Conservation (phyloP, 2,888 invertebrate species). For the Torymus auratus region DNA sequence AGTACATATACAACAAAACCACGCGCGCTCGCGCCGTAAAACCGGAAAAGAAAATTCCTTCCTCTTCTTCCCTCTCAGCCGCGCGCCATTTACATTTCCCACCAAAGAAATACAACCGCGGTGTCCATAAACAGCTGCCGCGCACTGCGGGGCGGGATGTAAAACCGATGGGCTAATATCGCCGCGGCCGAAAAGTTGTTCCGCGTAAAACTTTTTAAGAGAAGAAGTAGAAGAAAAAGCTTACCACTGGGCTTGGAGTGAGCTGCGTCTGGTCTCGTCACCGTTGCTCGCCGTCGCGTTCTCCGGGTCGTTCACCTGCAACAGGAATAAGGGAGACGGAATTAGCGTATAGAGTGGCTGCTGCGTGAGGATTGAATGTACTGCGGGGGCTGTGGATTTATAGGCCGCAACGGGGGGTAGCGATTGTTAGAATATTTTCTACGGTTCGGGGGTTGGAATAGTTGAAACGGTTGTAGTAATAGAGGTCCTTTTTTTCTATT, state of each 20-base stretch:
- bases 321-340: constrained; percentile 9
- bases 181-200: constrained; percentile 13
- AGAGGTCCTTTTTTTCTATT: too few species aligned
- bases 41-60: too few species aligned
- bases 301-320: constrained; percentile 74
- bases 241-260: constrained; percentile 67
- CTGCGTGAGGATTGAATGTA: too few species aligned
- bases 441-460: too few species aligned
- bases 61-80: too few species aligned
- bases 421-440: too few species aligned
- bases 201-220: constrained; percentile 36
- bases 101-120: background rate
- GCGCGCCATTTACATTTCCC: background rate
- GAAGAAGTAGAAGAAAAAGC: constrained; percentile 39
- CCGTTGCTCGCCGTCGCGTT: constrained; percentile 62
- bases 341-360: background rate
- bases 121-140: background rate
- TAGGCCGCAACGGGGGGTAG: too few species aligned
- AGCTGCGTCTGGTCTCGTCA: constrained; percentile 61
- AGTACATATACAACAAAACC: too few species aligned
- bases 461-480: too few species aligned
- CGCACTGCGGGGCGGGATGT: constrained; percentile 12
- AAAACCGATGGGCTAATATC: constrained; percentile 44
- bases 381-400: too few species aligned
- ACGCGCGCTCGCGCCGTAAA: too few species aligned